Percentiles rank a stretch among this genome's conserved stretches.
phyloP scores from a whole-genome alignment of 2,888 invertebrate genomes.

The Malthinus seriepunctatus region DNA sequence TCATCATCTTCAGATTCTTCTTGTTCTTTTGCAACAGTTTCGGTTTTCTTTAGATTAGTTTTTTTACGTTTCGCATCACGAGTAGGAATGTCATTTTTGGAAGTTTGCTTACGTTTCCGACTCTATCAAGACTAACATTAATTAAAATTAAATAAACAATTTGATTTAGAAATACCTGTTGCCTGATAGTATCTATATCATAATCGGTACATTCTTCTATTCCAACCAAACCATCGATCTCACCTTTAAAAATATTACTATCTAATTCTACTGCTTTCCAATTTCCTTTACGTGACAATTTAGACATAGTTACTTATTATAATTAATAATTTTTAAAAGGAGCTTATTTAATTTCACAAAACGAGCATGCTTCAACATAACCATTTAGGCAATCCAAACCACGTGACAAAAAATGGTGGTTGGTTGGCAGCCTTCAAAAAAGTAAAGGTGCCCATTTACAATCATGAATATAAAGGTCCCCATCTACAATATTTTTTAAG shows the following conservation, averaged over 20 bases:
- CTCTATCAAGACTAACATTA: constrained; percentile 37
- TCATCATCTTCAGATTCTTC: not conserved
- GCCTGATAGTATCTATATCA: constrained; percentile 56
- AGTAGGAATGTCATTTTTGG: not conserved
- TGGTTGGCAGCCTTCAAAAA: no score
- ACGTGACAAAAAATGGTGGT: no score
- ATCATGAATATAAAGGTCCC: no score
- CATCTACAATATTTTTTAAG: no score
- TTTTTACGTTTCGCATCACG: not conserved
- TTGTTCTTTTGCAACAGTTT: not conserved
- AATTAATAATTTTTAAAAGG: not conserved
- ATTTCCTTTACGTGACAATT: constrained; percentile 36
- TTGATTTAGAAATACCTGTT: constrained; percentile 42
- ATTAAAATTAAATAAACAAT: constrained; percentile 35
- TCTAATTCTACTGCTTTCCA: constrained; percentile 72
- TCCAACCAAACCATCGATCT: constrained; percentile 72
- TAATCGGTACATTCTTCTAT: constrained; percentile 79
- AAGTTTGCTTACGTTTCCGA: constrained; percentile 25
- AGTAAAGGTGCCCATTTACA: no score
- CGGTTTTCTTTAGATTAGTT: not conserved
- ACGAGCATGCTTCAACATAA: no score
- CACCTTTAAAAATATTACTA: constrained; percentile 56
- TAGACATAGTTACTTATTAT: not conserved
- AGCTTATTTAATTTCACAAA: no score
- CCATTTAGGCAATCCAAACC: no score